Percentiles rank a stretch among this genome's conserved stretches.
Conservation (phyloP, 1,140 invertebrate genomes). For the Conopomorpha cramerella region DNA sequence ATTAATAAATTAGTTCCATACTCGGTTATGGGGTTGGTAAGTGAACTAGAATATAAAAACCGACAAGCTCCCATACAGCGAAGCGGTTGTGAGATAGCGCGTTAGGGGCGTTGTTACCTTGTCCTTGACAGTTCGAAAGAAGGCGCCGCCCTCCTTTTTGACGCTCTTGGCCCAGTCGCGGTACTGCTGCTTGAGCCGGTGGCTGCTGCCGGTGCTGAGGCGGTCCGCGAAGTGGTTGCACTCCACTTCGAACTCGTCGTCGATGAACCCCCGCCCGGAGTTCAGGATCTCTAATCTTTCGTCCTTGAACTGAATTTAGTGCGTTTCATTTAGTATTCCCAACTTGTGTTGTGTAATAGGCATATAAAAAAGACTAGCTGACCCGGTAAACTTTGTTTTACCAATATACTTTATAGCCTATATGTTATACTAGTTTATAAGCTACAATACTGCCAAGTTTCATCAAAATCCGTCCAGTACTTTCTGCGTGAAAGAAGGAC, state of each 20-base stretch:
- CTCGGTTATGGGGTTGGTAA: too few relatives aligned
- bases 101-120: too few relatives aligned
- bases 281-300: slow-evolving; percentile 89
- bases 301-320: slow-evolving; percentile 80
- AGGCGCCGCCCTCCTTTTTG: slow-evolving; percentile 62
- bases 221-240: slow-evolving; percentile 85
- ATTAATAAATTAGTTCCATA: too few relatives aligned
- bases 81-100: too few relatives aligned
- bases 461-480: neutral
- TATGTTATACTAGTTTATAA: too few relatives aligned
- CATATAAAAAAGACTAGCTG: neutral
- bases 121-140: slow-evolving; percentile 78
- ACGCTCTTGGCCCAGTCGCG: slow-evolving; percentile 68
- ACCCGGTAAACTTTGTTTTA: too few relatives aligned
- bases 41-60: too few relatives aligned
- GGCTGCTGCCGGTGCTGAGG: slow-evolving; percentile 42
- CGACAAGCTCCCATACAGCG: too few relatives aligned
- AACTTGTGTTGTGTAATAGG: neutral
- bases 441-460: neutral
- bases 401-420: too few relatives aligned
- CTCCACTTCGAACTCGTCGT: slow-evolving; percentile 94
- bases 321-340: neutral
- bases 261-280: slow-evolving; percentile 85
- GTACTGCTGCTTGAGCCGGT: slow-evolving; percentile 72
- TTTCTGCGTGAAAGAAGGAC: slow-evolving; percentile 1